Conservation (phyloP, 2,888 invertebrate genomes). For the Melitaea athalia region DNA sequence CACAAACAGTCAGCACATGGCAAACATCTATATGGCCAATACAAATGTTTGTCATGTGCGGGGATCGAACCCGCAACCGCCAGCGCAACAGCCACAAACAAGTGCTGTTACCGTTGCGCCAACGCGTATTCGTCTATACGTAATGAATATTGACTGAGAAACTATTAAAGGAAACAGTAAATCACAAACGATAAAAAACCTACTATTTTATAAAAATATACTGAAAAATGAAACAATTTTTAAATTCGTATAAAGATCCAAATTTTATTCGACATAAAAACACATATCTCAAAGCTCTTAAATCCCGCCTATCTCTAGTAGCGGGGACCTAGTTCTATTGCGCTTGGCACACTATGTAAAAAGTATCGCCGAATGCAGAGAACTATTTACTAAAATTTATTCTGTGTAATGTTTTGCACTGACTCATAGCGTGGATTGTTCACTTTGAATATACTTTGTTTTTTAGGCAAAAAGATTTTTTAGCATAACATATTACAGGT, state of each 20-base stretch:
- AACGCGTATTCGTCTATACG: too few species aligned
- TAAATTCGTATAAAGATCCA: constrained; percentile 7
- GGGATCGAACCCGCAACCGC: too few species aligned
- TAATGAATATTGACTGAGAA: too few species aligned
- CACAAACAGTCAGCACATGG: too few species aligned
- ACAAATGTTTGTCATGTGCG: too few species aligned
- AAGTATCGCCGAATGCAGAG: constrained; percentile 55
- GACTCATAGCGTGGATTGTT: constrained; percentile 28
- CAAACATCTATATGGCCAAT: too few species aligned
- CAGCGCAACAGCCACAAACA: too few species aligned
- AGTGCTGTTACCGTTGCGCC: too few species aligned
- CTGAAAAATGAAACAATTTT: neutral
- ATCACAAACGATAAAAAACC: neutral
- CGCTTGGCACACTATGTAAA: constrained; percentile 60
- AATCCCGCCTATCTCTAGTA: constrained; percentile 25
- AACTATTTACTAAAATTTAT: constrained; percentile 57
- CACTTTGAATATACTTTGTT: constrained; percentile 19
- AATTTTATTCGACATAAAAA: constrained; percentile 12
- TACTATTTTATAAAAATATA: neutral
- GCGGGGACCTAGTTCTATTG: constrained; percentile 41
- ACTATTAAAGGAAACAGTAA: neutral
- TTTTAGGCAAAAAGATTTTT: constrained; percentile 11
- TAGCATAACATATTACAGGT: neutral
- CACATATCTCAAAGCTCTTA: constrained; percentile 8
- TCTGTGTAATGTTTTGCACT: constrained; percentile 50